These are phyloP conservation scores for Bostrychus sinensis DNA, from an alignment of 2,113 vertebrate species.

Conservation along the genomic window DNA sequence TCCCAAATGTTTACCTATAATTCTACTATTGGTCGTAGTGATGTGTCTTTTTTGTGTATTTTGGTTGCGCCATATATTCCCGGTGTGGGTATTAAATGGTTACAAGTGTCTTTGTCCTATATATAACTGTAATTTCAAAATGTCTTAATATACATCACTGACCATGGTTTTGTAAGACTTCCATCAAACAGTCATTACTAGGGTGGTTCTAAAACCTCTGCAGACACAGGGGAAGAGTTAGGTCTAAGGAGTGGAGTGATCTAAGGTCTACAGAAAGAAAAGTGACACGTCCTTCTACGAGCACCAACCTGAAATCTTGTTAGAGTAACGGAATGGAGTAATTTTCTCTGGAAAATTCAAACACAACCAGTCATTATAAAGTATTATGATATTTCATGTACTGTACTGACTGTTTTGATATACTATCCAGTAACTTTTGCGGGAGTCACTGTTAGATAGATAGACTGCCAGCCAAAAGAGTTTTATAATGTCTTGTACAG, in stretches of 20 bases:
- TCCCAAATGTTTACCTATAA: too few species aligned
- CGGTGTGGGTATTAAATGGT: too few species aligned
- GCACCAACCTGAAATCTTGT: conserved; percentile 51
- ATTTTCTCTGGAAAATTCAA: conserved; percentile 36
- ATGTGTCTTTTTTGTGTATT: too few species aligned
- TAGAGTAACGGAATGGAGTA: conserved; percentile 37
- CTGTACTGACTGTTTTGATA: too few species aligned
- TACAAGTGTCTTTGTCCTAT: too few species aligned
- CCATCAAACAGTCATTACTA: neutral
- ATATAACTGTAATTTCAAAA: too few species aligned
- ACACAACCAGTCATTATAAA: conserved; percentile 22
- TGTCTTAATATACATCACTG: too few species aligned
- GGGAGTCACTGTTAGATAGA: neutral
- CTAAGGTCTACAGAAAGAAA: neutral
- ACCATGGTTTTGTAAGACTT: too few species aligned
- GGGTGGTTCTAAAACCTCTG: neutral
- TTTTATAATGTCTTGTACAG: neutral
- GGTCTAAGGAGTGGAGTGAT: neutral
- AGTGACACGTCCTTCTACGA: conserved; percentile 2
- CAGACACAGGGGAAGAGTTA: neutral
- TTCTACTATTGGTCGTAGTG: too few species aligned
- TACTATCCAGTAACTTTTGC: neutral
- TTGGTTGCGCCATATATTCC: too few species aligned
- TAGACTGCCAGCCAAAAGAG: neutral
- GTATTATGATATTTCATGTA: neutral